phyloP scores from a whole-genome alignment of 2,113 vertebrate species.

The Lates calcarifer region DNA sequence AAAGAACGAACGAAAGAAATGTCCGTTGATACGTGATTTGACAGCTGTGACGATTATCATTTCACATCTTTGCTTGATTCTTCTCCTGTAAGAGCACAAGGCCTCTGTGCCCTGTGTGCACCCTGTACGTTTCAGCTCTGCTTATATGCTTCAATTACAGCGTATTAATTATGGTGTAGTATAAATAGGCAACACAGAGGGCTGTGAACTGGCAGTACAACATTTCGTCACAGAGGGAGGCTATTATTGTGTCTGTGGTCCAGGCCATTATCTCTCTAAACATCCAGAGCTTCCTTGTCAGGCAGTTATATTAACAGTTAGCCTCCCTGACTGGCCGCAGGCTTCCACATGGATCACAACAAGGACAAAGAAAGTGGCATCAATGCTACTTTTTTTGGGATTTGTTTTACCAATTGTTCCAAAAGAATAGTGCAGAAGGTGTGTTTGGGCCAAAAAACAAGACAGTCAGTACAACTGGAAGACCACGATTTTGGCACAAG shows the following conservation, averaged over 20 bases:
- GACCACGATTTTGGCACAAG: slow-evolving; percentile 16
- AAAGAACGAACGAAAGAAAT: slow-evolving; percentile 29
- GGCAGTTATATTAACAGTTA: slow-evolving; percentile 54
- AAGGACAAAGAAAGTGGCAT: slow-evolving; percentile 34
- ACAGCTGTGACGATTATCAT: slow-evolving; percentile 49
- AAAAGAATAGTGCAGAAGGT: slow-evolving; percentile 8
- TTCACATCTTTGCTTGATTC: slow-evolving; percentile 35
- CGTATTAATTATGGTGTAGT: slow-evolving; percentile 63
- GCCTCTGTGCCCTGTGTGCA: not conserved
- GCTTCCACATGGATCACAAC: slow-evolving; percentile 40
- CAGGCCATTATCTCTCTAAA: slow-evolving; percentile 67
- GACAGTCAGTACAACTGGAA: slow-evolving; percentile 2
- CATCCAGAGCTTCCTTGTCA: slow-evolving; percentile 57
- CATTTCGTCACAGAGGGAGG: slow-evolving; percentile 55
- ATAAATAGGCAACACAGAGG: slow-evolving; percentile 59
- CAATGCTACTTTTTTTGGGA: slow-evolving; percentile 2
- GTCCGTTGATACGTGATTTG: slow-evolving; percentile 50
- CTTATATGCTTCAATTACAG: slow-evolving; percentile 51
- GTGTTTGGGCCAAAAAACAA: slow-evolving; percentile 9
- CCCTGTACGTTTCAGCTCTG: slow-evolving; percentile 31
- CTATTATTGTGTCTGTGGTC: slow-evolving; percentile 59
- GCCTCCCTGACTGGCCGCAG: slow-evolving; percentile 41
- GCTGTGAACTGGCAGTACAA: slow-evolving; percentile 52
- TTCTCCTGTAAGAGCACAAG: not conserved
- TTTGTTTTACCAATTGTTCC: slow-evolving; percentile 25